Evolutionary conservation across 2,888 invertebrate species (phyloP), one percentile per base, ranked within the genome.

Genomic region (Platerodrilus igneus): DNA sequence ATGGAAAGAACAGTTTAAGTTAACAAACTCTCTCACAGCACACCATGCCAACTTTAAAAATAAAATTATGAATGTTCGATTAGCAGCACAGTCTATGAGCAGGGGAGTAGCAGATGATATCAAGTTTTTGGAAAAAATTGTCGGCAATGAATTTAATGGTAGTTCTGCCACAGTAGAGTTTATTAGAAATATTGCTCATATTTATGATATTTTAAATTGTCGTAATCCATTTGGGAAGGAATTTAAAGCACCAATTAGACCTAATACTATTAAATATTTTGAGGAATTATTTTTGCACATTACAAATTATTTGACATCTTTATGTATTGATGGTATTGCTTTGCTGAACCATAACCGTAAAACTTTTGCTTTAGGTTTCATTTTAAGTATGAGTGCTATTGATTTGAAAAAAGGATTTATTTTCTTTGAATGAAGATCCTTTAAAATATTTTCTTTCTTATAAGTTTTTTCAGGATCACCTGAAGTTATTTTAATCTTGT

Each of bases 331-430:
- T 31, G 41, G 39, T 4, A 32, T 27, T 16, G 19, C 26, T 1
- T 17, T 49, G 6, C 17, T 47, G 20, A 10, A 27, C 6, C 46
- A 49, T 27, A 9, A 11, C 3, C 15, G 45, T 7, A 51, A 51
- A 42, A 51, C 53, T 17, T 53, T 53, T 46, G 47, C 49, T 3
- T 8, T 51, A 16, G 47, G 49, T 18, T 53, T 51, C 26, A 41
- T 50, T 7, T 7, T 42, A 11, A 46, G 41, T 9, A 48, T 46
- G 37, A 50, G 44, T 25, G 38, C 38, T 3, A 19, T 40, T 11
- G 11, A 14, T 16, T 33, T 51, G 21, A 41, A 39, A 2, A 26
- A 22, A 6, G n/a, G n/a, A n/a, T n/a, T n/a, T n/a, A n/a, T n/a
- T n/a, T n/a, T n/a, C n/a, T n/a, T n/a, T n/a, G n/a, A n/a, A n/a